Evolutionary conservation across 2,797 vertebrate genomes (phyloP).

Genomic region (Craterocephalus amniculus): DNA sequence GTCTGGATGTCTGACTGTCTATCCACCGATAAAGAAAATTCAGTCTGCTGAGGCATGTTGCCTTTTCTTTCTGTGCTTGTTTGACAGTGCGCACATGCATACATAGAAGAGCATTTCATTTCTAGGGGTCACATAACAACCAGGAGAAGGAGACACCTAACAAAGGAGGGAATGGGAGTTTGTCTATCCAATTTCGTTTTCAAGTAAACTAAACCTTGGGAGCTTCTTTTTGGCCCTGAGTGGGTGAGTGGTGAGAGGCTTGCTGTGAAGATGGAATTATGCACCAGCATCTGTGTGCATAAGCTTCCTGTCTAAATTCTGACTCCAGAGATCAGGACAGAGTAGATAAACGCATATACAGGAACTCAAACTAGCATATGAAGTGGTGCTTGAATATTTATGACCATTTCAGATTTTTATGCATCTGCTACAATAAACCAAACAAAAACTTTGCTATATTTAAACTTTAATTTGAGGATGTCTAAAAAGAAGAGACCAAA

Average conservation of each 20-base stretch:
- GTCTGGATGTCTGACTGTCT: slow-evolving; percentile 22
- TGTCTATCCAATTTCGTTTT: slow-evolving; percentile 46
- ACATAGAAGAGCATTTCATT: slow-evolving; percentile 6
- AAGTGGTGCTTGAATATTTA: not conserved
- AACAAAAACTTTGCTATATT: not conserved
- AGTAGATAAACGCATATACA: slow-evolving; percentile 24
- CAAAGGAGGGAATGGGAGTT: slow-evolving; percentile 62
- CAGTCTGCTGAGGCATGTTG: not conserved
- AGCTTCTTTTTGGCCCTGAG: slow-evolving; percentile 56
- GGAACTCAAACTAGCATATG: slow-evolving; percentile 34
- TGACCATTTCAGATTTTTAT: not conserved
- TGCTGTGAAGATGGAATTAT: slow-evolving; percentile 65
- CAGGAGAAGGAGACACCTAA: slow-evolving; percentile 44
- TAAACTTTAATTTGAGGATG: not conserved
- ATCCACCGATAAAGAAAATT: slow-evolving; percentile 23
- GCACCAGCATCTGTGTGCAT: slow-evolving; percentile 55
- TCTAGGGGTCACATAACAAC: not conserved
- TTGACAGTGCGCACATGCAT: slow-evolving; percentile 23
- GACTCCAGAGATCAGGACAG: slow-evolving; percentile 47
- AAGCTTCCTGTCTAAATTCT: slow-evolving; percentile 53
- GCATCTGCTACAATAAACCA: not conserved
- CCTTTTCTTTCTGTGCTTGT: slow-evolving; percentile 25
- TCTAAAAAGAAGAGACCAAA: not conserved
- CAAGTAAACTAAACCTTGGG: slow-evolving; percentile 51
- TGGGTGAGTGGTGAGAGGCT: slow-evolving; percentile 60